Conservation (phyloP, 2,888 invertebrate genomes). For the Bembecia ichneumoniformis region DNA sequence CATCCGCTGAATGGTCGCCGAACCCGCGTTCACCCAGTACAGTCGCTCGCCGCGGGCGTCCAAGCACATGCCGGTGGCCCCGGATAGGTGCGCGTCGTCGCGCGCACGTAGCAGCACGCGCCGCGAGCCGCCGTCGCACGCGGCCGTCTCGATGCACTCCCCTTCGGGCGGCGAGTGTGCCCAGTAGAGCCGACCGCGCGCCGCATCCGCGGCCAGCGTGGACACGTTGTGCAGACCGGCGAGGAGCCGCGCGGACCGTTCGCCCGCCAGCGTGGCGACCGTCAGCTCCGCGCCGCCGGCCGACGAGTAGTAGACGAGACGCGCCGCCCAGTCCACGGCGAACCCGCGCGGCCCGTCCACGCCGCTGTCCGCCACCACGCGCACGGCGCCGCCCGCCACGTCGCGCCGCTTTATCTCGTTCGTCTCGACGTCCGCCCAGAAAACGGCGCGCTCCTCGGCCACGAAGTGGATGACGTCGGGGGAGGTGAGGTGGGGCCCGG, state of each 20-base stretch:
- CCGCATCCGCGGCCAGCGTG: conserved; percentile 80
- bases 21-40: conserved; percentile 75
- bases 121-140: conserved; percentile 76
- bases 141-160: conserved; percentile 72
- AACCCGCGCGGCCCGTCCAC: conserved; percentile 77
- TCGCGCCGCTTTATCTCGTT: conserved; percentile 82
- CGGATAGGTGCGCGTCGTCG: conserved; percentile 33
- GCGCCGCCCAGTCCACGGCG: conserved; percentile 87
- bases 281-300: conserved; percentile 75
- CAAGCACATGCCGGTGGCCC: conserved; percentile 48
- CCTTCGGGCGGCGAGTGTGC: conserved; percentile 56
- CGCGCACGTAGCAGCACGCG: conserved; percentile 27
- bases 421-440: conserved; percentile 82
- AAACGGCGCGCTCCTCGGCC: conserved; percentile 76
- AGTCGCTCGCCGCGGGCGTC: conserved; percentile 74
- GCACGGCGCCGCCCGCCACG: conserved; percentile 77
- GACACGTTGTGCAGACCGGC: conserved; percentile 61
- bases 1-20: conserved; percentile 73
- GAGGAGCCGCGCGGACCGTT: conserved; percentile 71
- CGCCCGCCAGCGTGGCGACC: conserved; percentile 80
- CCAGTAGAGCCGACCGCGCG: conserved; percentile 71
- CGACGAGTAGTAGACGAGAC: conserved; percentile 79
- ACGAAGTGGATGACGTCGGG: conserved; percentile 81
- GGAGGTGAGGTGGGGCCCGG: conserved; percentile 77
- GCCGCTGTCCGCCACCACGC: conserved; percentile 79